Evolutionary conservation across 2,113 vertebrate genomes (phyloP).

Genomic region (Myrmecobius fasciatus): DNA sequence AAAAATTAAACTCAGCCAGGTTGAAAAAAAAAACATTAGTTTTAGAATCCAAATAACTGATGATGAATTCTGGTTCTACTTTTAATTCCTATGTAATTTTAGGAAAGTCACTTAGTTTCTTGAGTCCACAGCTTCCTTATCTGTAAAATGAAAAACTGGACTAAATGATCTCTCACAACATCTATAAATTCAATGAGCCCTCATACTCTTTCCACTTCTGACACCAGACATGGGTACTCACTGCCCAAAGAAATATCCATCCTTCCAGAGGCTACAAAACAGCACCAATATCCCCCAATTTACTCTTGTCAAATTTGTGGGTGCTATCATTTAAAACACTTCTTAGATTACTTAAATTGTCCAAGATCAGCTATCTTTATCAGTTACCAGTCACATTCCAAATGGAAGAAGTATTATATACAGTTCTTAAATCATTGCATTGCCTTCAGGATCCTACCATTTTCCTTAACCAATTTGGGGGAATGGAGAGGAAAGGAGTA

Average conservation of each 20-base stretch:
- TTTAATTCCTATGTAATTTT: background rate
- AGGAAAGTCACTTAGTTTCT: background rate
- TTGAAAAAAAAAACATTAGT: background rate
- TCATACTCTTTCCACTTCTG: background rate
- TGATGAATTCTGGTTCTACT: background rate
- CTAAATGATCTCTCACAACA: background rate
- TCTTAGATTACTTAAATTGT: background rate
- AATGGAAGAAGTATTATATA: background rate
- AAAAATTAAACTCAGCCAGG: background rate
- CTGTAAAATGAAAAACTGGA: background rate
- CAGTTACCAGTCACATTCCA: background rate
- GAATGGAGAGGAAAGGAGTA: background rate
- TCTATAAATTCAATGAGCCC: background rate
- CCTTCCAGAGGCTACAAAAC: background rate
- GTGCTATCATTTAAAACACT: background rate
- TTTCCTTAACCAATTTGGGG: background rate
- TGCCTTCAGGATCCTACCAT: background rate
- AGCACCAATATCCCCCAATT: background rate
- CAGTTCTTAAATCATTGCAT: background rate
- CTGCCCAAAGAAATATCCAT: background rate
- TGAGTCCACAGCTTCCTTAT: background rate
- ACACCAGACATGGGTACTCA: background rate
- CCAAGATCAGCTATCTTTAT: background rate
- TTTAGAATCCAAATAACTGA: background rate
- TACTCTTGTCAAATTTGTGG: background rate